Evolutionary conservation across 2,888 invertebrate species (phyloP), one percentile per base, ranked within the genome.

Genomic region (Elegia similella): DNA sequence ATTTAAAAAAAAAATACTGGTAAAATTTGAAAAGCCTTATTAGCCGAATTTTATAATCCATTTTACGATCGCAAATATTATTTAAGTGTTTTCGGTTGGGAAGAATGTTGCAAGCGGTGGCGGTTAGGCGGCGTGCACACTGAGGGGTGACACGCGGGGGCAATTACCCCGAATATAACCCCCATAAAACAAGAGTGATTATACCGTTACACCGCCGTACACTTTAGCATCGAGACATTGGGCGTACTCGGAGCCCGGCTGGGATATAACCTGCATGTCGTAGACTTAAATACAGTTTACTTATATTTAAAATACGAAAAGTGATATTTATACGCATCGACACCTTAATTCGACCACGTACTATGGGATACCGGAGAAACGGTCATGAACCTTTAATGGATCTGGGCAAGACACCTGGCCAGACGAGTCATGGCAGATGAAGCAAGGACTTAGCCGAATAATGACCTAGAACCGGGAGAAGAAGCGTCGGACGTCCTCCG

Each of bases 121-220:
- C 69, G 75, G n/a, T 78, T 76, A 73, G 70, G 60, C 63, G 62
- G 65, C 67, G 69, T 65, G 68, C 74, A 77, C 75, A 67, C 67
- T 67, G 68, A 65, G 70, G 68, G 70, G 70, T 56, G 69, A 62
- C 68, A 63, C 71, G 69, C 73, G 69, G 66, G 66, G 66, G 76
- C 78, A 81, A 84, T 85, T 83, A 82, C 80, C 76, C 70, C 73
- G 68, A 86, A 86, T 81, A 83, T 75, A 80, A 70, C 72, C 72
- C 67, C 71, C 67, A 78, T 80, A 82, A 84, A 84, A 73, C 66
- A 68, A 70, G 67, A 73, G 66, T 77, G 76, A 84, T 86, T 84
- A 83, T 78, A 79, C 75, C 70, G 75, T 78, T 77, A 57, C 57
- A 56, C 59, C 53, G 55, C 55, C 55, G 34, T 38, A 80, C 76